phyloP scores from a whole-genome alignment of 2,113 vertebrate species.

The Rhinoptilus africanus region DNA sequence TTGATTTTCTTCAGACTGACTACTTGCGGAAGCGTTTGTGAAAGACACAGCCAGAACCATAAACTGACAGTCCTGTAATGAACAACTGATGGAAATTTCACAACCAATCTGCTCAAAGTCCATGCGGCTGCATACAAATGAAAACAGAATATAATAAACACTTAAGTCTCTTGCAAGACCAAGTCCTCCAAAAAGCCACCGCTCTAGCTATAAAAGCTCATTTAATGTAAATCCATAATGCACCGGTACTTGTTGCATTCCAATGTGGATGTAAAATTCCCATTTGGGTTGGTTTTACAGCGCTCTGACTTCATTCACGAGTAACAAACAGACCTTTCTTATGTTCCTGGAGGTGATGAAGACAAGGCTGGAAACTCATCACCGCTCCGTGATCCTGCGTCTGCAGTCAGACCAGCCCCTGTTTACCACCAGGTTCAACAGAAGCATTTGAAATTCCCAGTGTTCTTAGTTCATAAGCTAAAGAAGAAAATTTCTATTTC shows the following conservation, averaged over 20 bases:
- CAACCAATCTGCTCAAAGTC: neutral
- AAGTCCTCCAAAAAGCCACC: neutral
- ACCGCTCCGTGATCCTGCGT: neutral
- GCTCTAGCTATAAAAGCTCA: neutral
- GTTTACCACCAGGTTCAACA: neutral
- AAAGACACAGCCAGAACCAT: neutral
- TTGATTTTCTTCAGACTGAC: neutral
- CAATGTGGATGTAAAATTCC: neutral
- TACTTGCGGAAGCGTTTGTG: neutral
- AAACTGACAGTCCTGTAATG: neutral
- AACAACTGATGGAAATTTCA: conserved; percentile 7
- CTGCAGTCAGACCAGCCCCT: neutral
- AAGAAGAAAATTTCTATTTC: neutral
- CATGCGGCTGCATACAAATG: neutral
- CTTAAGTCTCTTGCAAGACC: neutral
- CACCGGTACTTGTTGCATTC: neutral
- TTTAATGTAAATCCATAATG: neutral
- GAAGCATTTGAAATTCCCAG: neutral
- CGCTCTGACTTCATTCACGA: neutral
- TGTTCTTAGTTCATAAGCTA: neutral
- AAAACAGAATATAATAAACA: neutral
- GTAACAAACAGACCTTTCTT: neutral
- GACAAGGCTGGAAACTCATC: neutral
- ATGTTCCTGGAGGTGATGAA: neutral
- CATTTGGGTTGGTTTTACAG: neutral